Evolutionary conservation across 2,113 vertebrate species (phyloP).

Genomic region (Leucosticte australis): DNA sequence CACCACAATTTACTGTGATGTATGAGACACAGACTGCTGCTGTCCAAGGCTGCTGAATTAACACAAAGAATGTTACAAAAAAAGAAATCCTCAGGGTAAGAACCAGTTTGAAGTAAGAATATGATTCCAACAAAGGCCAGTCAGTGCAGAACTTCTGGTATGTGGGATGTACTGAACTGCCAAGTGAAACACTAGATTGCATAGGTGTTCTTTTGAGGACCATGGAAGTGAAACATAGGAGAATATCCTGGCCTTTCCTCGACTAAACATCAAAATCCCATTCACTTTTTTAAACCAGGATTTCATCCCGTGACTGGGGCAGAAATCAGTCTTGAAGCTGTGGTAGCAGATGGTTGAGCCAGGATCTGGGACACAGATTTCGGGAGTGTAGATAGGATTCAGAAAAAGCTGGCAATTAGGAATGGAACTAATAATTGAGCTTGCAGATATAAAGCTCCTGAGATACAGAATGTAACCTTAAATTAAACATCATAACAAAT

Average conservation of each 20-base stretch:
- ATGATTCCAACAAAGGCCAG: neutral
- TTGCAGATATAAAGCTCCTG: neutral
- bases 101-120: neutral
- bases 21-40: neutral
- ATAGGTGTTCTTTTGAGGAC: neutral
- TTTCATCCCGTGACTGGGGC: neutral
- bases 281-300: neutral
- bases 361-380: constrained; percentile 1
- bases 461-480: neutral
- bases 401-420: neutral
- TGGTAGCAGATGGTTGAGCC: neutral
- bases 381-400: neutral
- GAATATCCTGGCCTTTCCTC: neutral
- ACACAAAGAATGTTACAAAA: neutral
- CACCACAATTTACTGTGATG: neutral
- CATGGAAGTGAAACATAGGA: accelerated
- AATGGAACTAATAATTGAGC: neutral
- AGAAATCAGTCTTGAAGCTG: neutral
- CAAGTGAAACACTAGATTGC: neutral
- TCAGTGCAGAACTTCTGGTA: neutral
- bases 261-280: neutral
- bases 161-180: neutral
- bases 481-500: neutral
- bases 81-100: neutral
- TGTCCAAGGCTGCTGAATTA: neutral